These are phyloP conservation scores for Meiosimyza decipiens DNA, from an alignment of 2,888 invertebrate genomes.

Conservation along the genomic window DNA sequence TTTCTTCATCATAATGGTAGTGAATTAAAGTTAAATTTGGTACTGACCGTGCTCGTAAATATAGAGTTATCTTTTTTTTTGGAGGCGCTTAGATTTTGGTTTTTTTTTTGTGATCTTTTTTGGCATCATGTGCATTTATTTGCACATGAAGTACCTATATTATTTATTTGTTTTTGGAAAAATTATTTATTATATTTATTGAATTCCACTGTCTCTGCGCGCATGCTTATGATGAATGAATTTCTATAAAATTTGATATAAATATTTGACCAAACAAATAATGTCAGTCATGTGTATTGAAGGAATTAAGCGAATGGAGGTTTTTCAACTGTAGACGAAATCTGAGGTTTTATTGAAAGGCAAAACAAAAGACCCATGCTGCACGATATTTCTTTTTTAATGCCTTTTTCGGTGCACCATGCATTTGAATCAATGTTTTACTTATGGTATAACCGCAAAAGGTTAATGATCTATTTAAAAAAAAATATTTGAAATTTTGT, in stretches of 20 bases:
- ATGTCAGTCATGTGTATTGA: no score
- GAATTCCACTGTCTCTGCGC: constrained; percentile 2
- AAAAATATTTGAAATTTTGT: no score
- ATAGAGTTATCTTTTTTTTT: neutral
- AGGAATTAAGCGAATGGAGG: no score
- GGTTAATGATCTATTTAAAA: no score
- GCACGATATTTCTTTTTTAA: no score
- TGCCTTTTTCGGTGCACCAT: no score
- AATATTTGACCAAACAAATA: constrained; percentile 8
- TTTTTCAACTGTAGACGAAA: no score
- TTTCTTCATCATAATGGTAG: constrained; percentile 60
- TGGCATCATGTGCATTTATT: neutral
- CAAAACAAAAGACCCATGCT: no score
- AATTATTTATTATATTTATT: constrained; percentile 2
- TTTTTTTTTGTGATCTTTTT: neutral
- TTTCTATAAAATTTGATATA: constrained; percentile 3
- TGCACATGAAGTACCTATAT: neutral
- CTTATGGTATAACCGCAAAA: no score
- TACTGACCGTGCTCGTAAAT: constrained; percentile 1
- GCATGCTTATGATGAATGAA: constrained; percentile 16
- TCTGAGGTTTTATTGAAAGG: no score
- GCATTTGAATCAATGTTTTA: no score
- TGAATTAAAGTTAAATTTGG: constrained; percentile 33
- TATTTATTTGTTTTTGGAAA: neutral
- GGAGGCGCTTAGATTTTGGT: constrained; percentile 7